Evolutionary conservation across 1,140 invertebrate genomes (phyloP).

Genomic region (Polypedilum pembai): DNA sequence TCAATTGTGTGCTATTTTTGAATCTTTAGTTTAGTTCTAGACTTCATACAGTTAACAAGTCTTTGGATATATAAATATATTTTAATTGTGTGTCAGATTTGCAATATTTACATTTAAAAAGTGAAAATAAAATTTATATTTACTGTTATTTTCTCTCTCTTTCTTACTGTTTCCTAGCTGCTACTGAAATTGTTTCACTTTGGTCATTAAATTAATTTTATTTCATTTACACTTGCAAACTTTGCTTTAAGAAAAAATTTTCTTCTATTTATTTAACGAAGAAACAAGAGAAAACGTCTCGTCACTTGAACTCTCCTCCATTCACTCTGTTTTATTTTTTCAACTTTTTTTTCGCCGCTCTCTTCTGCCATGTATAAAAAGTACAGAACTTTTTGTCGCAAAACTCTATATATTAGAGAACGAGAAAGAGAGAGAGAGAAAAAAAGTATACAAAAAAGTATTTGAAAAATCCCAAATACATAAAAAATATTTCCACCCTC

Average conservation of each 20-base stretch:
- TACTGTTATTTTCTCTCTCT: too few species aligned
- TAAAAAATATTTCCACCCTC: conserved; percentile 15
- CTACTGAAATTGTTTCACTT: too few species aligned
- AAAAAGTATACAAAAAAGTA: conserved; percentile 21
- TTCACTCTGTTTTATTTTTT: conserved; percentile 4
- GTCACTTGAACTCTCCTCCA: conserved; percentile 8
- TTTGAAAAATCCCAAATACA: neutral
- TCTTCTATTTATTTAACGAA: too few species aligned
- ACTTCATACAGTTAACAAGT: conserved; percentile 10
- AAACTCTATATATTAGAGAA: neutral
- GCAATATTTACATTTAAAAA: too few species aligned
- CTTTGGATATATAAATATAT: neutral
- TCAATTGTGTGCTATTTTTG: neutral
- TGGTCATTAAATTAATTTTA: too few species aligned
- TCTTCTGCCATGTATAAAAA: conserved; percentile 1
- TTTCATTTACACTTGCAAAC: too few species aligned
- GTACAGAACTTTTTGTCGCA: neutral
- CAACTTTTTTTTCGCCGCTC: too few species aligned
- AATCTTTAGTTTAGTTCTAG: conserved; percentile 12
- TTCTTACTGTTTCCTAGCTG: too few species aligned
- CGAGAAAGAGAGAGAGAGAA: neutral
- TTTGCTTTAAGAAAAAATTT: too few species aligned
- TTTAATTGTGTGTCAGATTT: too few species aligned
- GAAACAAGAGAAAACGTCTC: neutral
- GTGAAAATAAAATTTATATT: too few species aligned